Evolutionary conservation across 2,797 vertebrate genomes (phyloP).

Genomic region (Neostethus bicornis): DNA sequence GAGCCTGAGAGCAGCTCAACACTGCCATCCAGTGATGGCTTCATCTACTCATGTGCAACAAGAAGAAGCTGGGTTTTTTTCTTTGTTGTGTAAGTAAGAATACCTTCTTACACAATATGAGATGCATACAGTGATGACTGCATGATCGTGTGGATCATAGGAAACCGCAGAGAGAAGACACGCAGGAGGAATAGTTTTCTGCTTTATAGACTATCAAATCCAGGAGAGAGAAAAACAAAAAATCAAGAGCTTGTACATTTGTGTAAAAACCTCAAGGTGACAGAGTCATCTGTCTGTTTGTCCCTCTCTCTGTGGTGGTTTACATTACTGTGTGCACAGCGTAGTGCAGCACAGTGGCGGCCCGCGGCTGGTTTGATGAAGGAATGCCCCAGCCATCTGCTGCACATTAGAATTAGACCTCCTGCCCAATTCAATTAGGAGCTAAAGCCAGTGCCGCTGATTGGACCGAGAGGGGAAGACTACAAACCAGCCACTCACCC

Average conservation of each 20-base stretch:
- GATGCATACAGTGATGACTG: slow-evolving; percentile 5
- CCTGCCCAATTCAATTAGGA: slow-evolving; percentile 82
- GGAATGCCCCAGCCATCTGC: slow-evolving; percentile 80
- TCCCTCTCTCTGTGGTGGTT: slow-evolving; percentile 37
- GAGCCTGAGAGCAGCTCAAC: slow-evolving; percentile 69
- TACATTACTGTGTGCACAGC: slow-evolving; percentile 56
- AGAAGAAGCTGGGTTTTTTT: slow-evolving; percentile 7
- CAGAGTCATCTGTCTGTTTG: slow-evolving; percentile 29
- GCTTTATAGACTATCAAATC: slow-evolving; percentile 6
- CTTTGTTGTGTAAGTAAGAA: not conserved
- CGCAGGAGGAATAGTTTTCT: not conserved
- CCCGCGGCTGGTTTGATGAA: slow-evolving; percentile 55
- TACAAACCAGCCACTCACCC: slow-evolving; percentile 45
- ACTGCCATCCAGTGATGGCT: slow-evolving; percentile 80
- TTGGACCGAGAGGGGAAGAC: slow-evolving; percentile 56
- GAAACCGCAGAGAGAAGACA: slow-evolving; percentile 6
- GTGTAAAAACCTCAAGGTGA: slow-evolving; percentile 46
- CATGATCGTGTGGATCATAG: not conserved
- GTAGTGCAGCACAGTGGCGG: slow-evolving; percentile 42
- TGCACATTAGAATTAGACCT: slow-evolving; percentile 82
- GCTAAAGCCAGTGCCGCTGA: slow-evolving; percentile 73
- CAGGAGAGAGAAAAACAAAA: not conserved
- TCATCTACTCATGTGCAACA: slow-evolving; percentile 14
- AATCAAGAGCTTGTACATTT: slow-evolving; percentile 14
- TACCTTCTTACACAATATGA: slow-evolving; percentile 19